Evolutionary conservation across 2,113 vertebrate species (phyloP), one percentile per base, ranked within the genome.

Genomic region (Trogon melanurus): DNA sequence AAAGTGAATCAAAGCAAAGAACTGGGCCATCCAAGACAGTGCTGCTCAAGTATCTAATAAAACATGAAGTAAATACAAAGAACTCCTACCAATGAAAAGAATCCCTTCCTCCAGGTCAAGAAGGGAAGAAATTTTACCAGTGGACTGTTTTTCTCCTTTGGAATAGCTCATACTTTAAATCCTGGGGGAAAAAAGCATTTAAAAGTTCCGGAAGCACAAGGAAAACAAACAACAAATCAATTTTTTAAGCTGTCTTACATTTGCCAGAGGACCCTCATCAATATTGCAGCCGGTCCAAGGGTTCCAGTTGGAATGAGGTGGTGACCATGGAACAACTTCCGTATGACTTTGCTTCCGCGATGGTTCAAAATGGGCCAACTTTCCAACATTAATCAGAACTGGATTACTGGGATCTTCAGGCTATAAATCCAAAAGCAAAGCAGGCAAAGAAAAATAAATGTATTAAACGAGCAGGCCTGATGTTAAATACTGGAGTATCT

Each of bases 211-310:
- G 45, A 66, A 89, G 58, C 54, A 70, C 4, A 6, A 7, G 21
- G 29, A 81, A 83, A 86, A 78, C 12, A 72, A 70, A 32, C 5
- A 74, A 62, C 18, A 85, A 64, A 70, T 27, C 12, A 14, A 14
- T 75, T 84, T 20, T 81, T 74, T 66, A 91, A 89, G 45, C 7
- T 62, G 18, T 34, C 56, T 64, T 93, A 87, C 65, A 95, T 99
- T 99, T 62, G 99, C 99, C 92, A 99, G 97, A 6, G 99, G 99
- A 4, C 99, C 99, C 16, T 99, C 99, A 67, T 99, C 99, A 34
- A 99, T 99, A 97, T 99, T 99, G 97, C 98, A 98, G 97, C 99
- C 98, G 41, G 99, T 99, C 99, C 99, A 99, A 34, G 99, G 99
- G 98, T 99, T 99, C 99, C 99, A 99, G 97, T 99, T 99, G 94